phyloP scores from a whole-genome alignment of 2,888 invertebrate genomes.

The Alcis repandata region DNA sequence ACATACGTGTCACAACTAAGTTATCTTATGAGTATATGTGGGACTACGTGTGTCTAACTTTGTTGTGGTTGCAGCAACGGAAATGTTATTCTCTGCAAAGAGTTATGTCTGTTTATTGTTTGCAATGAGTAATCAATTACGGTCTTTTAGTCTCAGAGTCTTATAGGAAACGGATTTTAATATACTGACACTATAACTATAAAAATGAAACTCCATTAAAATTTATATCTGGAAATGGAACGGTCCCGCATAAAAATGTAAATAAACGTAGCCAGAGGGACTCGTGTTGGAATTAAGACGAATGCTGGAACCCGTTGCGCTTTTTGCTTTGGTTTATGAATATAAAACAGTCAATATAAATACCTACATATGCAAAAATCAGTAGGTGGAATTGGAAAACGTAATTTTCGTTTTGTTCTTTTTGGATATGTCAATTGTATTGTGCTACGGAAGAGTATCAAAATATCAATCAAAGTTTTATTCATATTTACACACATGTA shows the following conservation, averaged over 20 bases:
- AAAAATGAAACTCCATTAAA: neutral
- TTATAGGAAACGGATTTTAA: neutral
- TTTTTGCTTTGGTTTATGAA: constrained; percentile 22
- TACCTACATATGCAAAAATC: neutral
- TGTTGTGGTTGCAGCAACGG: constrained; percentile 21
- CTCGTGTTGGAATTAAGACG: constrained; percentile 10
- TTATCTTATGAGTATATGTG: constrained; percentile 20
- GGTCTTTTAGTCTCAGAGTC: neutral
- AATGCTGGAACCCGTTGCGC: constrained; percentile 8
- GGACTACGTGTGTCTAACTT: constrained; percentile 26
- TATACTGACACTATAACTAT: neutral
- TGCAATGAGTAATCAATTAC: constrained; percentile 5
- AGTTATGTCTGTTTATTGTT: neutral
- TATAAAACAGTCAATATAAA: constrained; percentile 17
- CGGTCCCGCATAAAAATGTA: constrained; percentile 16
- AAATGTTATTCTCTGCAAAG: constrained; percentile 10
- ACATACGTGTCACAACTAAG: constrained; percentile 25
- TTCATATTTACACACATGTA: too few relatives aligned
- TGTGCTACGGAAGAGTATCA: too few relatives aligned
- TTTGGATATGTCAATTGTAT: neutral
- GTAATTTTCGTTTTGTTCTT: neutral
- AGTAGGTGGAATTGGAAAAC: neutral
- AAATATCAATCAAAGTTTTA: too few relatives aligned
- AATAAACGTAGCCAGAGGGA: constrained; percentile 15
- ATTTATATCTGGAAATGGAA: neutral